Evolutionary conservation across 2,113 vertebrate species (phyloP).

Genomic region (Hucho hucho): DNA sequence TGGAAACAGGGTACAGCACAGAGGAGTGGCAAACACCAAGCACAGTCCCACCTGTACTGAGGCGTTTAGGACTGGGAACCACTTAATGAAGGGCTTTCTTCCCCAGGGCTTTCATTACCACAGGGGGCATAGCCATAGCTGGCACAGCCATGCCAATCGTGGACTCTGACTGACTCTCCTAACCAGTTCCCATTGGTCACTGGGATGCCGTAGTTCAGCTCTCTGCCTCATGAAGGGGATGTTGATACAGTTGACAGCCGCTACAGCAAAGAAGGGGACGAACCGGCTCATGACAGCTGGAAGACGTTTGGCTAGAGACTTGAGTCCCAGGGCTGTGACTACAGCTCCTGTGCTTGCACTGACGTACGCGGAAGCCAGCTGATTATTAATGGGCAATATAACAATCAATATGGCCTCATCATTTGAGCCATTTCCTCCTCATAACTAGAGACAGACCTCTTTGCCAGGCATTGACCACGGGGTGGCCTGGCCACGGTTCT

Average conservation of each 20-base stretch:
- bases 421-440: not conserved
- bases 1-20: too few species aligned
- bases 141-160: slow-evolving; percentile 95
- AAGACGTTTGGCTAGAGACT: slow-evolving; percentile 88
- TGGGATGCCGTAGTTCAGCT: slow-evolving; percentile 92
- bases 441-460: slow-evolving; percentile 2
- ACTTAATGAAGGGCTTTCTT: too few species aligned
- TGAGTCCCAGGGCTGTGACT: slow-evolving; percentile 91
- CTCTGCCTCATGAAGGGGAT: slow-evolving; percentile 98
- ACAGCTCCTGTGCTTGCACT: slow-evolving; percentile 94
- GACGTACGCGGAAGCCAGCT: slow-evolving; percentile 88
- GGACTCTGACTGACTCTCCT: slow-evolving; percentile 87
- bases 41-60: too few species aligned
- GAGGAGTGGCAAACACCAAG: too few species aligned
- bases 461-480: not conserved
- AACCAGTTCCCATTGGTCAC: slow-evolving; percentile 87
- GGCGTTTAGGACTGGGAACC: too few species aligned
- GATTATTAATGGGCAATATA: slow-evolving; percentile 39
- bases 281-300: slow-evolving; percentile 86
- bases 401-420: slow-evolving; percentile 8
- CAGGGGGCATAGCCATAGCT: slow-evolving; percentile 77
- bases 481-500: not conserved
- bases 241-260: slow-evolving; percentile 98
- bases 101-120: too few species aligned
- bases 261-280: slow-evolving; percentile 93